Base-by-base conservation (phyloP, 2,888 invertebrate species). In the Drepanosiphum platanoidis region DNA sequence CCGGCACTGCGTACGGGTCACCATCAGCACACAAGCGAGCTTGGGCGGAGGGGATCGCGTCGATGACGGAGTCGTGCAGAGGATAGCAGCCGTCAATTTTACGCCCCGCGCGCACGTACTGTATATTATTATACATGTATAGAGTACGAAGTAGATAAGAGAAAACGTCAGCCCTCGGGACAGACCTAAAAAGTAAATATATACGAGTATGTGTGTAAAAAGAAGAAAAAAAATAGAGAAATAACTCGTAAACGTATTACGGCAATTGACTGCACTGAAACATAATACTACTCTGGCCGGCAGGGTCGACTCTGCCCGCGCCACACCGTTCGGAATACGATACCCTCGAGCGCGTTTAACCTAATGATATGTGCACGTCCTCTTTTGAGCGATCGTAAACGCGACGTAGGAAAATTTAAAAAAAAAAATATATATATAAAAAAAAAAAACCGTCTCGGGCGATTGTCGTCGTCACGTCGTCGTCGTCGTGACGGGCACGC, bases 111-210 rank as follows among this genome's bases (percentile, higher is more conserved):
- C 22, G 18, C 75, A 77, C 75, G 61, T 61, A 52, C 52, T 22
- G 5, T 52, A 52, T 46, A 46, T 46, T 3, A 15, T 15, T 46
- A 52, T 52, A n/a, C 4, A 27, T 42, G 5, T 27, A 46, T 30
- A 18, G 32, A 34, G 8, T 18, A 22, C 18, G 61, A 27, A 27
- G 36, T 77, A 77, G 42, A 42, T 42, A 78, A 78, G 78, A 66
- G 66, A 32, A 66, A 42, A 30, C 78, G 78, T 64, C 39, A 64
- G 64, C 78, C 42, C 42, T 13, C 39, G 61, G 77, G 77, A 77
- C 36, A 58, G n/a, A 36, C 30, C n/a, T 77, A 64, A 36, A 64
- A 36, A 64, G 58, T 58, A 61, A 64, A 64, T 39, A 39, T 30
- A 42, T 34, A 30, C 34, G n/a, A n/a, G n/a, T n/a, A n/a, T n/a